A percentile compares a stretch with the other conserved stretches of the same genome.
Evolutionary conservation across 1,140 invertebrate genomes (phyloP).

Genomic region (Micrasema longulum): DNA sequence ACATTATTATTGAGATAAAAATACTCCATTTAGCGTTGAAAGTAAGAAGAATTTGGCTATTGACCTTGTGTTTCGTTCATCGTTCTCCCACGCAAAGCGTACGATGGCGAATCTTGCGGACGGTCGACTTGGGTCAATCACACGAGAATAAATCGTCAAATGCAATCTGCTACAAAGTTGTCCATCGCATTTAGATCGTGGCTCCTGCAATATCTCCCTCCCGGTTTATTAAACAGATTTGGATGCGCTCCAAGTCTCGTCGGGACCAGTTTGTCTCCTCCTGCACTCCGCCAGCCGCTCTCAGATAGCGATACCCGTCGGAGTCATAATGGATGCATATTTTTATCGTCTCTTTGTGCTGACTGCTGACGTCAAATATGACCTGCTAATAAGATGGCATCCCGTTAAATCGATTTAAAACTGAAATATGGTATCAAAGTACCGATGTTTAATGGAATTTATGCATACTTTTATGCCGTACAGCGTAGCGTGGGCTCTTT

Average conservation of each 20-base stretch:
- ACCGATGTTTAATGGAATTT: no score
- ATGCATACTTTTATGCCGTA: no score
- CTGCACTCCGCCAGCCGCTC: not conserved
- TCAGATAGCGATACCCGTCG: not conserved
- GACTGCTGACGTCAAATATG: not conserved
- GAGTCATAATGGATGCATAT: slow-evolving; percentile 18
- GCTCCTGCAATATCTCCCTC: slow-evolving; percentile 32
- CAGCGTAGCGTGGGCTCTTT: no score
- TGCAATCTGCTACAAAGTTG: slow-evolving; percentile 32
- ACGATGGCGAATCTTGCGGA: not conserved
- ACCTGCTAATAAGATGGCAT: no score
- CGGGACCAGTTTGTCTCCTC: no score
- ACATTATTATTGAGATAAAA: no score
- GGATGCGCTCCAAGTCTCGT: slow-evolving; percentile 40
- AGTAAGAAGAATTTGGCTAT: not conserved
- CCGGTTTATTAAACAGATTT: slow-evolving; percentile 49
- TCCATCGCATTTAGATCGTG: slow-evolving; percentile 10
- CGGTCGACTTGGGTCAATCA: slow-evolving; percentile 12
- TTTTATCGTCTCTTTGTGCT: slow-evolving; percentile 12
- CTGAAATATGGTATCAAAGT: no score
- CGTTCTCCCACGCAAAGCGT: not conserved
- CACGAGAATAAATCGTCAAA: slow-evolving; percentile 14
- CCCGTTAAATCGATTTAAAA: no score
- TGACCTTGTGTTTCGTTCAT: not conserved
- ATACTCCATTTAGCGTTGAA: not conserved